phyloP scores from a whole-genome alignment of 2,888 invertebrate genomes.

The Steromphala cineraria region DNA sequence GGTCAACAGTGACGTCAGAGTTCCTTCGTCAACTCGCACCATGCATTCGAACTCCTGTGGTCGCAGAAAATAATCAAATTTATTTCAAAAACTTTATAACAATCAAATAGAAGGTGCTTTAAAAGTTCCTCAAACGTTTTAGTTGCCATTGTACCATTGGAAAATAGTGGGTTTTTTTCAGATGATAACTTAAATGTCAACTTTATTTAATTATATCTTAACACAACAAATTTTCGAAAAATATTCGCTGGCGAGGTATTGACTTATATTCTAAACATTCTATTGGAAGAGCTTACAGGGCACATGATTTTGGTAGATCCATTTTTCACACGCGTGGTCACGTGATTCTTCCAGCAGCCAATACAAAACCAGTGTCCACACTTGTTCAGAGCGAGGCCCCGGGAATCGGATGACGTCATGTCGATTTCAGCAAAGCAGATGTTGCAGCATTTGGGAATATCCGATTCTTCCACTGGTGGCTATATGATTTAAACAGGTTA shows the following conservation, averaged over 20 bases:
- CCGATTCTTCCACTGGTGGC: neutral
- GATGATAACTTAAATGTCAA: too few relatives aligned
- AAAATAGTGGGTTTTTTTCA: too few relatives aligned
- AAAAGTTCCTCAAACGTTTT: too few relatives aligned
- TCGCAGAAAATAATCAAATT: neutral
- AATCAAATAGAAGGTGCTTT: too few relatives aligned
- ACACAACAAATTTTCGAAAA: neutral
- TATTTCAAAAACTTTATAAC: neutral
- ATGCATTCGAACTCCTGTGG: neutral
- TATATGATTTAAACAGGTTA: too few relatives aligned
- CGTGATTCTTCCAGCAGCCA: neutral
- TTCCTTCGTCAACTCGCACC: neutral
- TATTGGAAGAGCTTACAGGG: neutral
- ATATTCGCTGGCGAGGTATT: neutral
- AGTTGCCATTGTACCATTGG: too few relatives aligned
- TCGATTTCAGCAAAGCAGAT: neutral
- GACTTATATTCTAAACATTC: neutral
- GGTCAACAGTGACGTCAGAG: neutral
- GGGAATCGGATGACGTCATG: neutral
- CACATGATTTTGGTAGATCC: neutral
- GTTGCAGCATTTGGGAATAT: neutral
- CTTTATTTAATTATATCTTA: neutral
- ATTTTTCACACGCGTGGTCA: neutral
- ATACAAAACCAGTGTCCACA: slow-evolving; percentile 11
- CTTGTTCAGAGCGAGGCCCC: neutral